Evolutionary conservation across 2,888 invertebrate species (phyloP).

Genomic region (Eumerus sabulonum): DNA sequence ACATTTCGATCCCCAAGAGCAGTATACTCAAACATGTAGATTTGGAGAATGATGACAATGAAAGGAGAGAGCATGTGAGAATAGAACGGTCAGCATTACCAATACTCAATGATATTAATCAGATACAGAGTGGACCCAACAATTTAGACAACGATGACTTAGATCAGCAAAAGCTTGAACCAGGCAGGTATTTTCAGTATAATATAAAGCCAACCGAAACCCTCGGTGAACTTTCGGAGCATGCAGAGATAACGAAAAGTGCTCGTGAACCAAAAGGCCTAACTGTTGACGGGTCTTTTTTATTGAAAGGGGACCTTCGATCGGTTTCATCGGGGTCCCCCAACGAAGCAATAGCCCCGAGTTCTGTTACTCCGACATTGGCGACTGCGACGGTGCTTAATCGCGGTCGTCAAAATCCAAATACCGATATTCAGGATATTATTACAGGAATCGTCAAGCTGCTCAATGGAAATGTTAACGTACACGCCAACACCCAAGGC

Average conservation of each 20-base stretch:
- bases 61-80: constrained; percentile 76
- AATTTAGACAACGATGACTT: constrained; percentile 73
- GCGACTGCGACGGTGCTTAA: constrained; percentile 72
- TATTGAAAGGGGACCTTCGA: constrained; percentile 79
- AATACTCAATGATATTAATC: constrained; percentile 81
- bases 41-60: constrained; percentile 74
- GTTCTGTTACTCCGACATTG: constrained; percentile 74
- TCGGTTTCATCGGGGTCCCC: constrained; percentile 79
- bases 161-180: constrained; percentile 71
- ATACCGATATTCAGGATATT: constrained; percentile 92
- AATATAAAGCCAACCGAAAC: constrained; percentile 78
- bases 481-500: constrained; percentile 86
- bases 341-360: constrained; percentile 72
- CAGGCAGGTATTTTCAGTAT: constrained; percentile 77
- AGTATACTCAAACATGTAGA: constrained; percentile 71
- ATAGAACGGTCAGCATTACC: constrained; percentile 82
- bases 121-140: constrained; percentile 73
- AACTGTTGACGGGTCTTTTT: constrained; percentile 76
- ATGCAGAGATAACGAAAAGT: constrained; percentile 74
- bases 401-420: constrained; percentile 81
- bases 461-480: constrained; percentile 92
- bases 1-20: constrained; percentile 72
- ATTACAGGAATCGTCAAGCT: constrained; percentile 93
- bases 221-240: constrained; percentile 69
- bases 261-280: constrained; percentile 75